Conservation (phyloP, 2,888 invertebrate genomes). For the Stictocephala bisonia region DNA sequence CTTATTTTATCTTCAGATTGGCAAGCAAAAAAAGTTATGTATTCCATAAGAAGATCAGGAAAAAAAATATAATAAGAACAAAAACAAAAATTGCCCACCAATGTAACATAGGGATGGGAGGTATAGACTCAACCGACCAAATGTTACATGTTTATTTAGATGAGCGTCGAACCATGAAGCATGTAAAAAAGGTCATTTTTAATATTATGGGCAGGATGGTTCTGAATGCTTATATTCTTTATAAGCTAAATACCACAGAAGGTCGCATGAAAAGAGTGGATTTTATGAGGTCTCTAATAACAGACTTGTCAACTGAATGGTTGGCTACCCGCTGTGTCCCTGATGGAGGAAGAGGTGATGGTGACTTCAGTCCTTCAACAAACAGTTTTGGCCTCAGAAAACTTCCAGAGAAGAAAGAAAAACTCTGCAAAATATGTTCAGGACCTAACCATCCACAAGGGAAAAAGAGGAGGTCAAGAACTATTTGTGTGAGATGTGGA, state of each 20-base stretch:
- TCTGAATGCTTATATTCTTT: slow-evolving; percentile 36
- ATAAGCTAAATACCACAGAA: slow-evolving; percentile 26
- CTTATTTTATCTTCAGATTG: slow-evolving; percentile 26
- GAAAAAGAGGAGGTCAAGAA: background rate
- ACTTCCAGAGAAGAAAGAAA: slow-evolving; percentile 1
- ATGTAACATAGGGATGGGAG: slow-evolving; percentile 37
- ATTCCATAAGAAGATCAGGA: slow-evolving; percentile 18
- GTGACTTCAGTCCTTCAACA: too few species aligned
- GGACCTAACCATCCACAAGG: background rate
- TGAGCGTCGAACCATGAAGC: slow-evolving; percentile 34
- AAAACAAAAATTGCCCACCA: slow-evolving; percentile 29
- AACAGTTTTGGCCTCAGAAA: background rate
- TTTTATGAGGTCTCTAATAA: background rate
- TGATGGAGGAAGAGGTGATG: slow-evolving; percentile 1
- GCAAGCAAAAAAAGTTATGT: slow-evolving; percentile 2
- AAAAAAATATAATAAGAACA: too few species aligned
- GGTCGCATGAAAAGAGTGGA: background rate
- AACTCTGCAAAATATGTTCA: background rate
- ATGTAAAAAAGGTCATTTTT: slow-evolving; percentile 38
- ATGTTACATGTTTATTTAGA: slow-evolving; percentile 36
- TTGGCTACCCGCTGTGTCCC: background rate
- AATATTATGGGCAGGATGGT: slow-evolving; percentile 36
- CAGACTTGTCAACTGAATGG: background rate
- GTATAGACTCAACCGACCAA: slow-evolving; percentile 39
- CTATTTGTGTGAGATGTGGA: background rate